A percentile compares a stretch with the other conserved stretches of the same genome.
Conservation (phyloP, 1,140 invertebrate species). For the Aphis gossypii region DNA sequence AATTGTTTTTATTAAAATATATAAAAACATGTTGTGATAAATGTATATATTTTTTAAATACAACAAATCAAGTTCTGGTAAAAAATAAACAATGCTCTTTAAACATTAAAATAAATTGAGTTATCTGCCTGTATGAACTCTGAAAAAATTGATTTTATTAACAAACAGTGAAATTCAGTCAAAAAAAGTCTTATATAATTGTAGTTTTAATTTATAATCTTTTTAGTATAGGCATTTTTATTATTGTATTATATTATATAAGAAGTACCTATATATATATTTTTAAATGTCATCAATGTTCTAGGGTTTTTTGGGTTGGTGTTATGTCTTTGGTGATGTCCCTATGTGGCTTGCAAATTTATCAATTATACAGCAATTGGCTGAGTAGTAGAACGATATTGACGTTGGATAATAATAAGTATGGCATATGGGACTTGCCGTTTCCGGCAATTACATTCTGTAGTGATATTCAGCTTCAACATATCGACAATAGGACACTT, state of each 20-base stretch:
- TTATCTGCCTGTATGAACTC: neutral
- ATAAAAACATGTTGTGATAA: neutral
- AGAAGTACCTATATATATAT: neutral
- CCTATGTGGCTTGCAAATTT: constrained; percentile 50
- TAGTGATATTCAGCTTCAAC: constrained; percentile 58
- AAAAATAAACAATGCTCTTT: too few relatives aligned
- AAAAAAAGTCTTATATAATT: neutral
- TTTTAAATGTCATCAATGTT: neutral
- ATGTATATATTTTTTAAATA: neutral
- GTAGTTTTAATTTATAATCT: too few relatives aligned
- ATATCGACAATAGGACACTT: neutral
- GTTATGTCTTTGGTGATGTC: constrained; percentile 59
- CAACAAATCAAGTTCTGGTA: too few relatives aligned
- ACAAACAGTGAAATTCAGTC: neutral
- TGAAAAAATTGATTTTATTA: neutral
- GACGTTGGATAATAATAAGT: constrained; percentile 46
- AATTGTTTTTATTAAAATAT: neutral
- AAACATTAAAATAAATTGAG: neutral
- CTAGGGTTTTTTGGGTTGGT: constrained; percentile 58
- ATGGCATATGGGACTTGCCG: constrained; percentile 59
- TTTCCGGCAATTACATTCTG: constrained; percentile 61
- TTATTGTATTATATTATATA: neutral
- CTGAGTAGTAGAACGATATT: constrained; percentile 49
- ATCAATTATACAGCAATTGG: constrained; percentile 50
- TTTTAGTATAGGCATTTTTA: neutral